Base-by-base conservation (phyloP, 2,888 invertebrate genomes). In the Pelosia muscerda region DNA sequence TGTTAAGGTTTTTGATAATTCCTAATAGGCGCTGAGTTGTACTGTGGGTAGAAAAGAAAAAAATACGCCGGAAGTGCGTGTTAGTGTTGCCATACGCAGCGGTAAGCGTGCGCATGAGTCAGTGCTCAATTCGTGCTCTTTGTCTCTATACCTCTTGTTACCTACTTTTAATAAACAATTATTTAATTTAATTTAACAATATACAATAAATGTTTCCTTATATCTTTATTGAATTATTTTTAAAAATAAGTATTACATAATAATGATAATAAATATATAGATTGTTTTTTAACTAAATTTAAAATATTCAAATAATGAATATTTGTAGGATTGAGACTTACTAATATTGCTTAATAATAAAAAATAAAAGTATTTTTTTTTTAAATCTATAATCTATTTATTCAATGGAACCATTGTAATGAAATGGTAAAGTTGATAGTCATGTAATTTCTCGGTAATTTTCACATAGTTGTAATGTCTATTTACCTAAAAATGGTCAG, bases 1-100 rank as follows among this genome's bases (percentile, higher is more conserved):
- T 86, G 89, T 91, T 67, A 79, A 82, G 81, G 87, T 93, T 94
- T 93, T 94, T 91, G 76, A 73, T 84, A 84, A 92, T 87, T 78
- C 77, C 90, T 73, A 79, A 90, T 93, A 94, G 94, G 94, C 94
- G 94, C 94, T 92, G 90, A 92, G 90, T 87, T 86, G 78, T 85
- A 86, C 89, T 87, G 88, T 82, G 88, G 90, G 88, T 87, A 89
- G 86, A 81, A 83, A 81, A 73, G 68, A 73, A 87, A 90, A 92
- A 92, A 90, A 79, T 84, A 72, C 79, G 85, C 85, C 84, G 86
- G 88, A 90, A 86, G 83, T 90, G 85, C 76, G 83, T 88, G 81
- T 56, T 79, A 88, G 89, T 91, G 92, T 90, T 92, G 90, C 92
- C 91, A 93, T 82, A 87, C 90, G 92, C 90, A 81, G 88, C 89